phyloP scores from a whole-genome alignment of 2,888 invertebrate genomes.

The Orchestes rusci region DNA sequence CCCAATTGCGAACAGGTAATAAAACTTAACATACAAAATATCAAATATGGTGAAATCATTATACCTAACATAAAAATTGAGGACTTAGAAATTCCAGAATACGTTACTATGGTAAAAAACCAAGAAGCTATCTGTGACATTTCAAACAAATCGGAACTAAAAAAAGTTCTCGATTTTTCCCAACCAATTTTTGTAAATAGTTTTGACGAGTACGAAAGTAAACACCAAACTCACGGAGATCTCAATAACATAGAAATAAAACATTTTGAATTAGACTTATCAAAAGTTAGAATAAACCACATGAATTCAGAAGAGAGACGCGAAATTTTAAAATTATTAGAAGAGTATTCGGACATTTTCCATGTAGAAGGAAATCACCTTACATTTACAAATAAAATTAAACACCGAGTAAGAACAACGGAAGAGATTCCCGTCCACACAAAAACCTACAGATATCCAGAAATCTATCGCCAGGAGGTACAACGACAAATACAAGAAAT shows the following conservation, averaged over 20 bases:
- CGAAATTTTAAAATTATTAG: neutral
- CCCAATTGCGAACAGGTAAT: no score
- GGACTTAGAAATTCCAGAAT: no score
- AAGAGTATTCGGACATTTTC: neutral
- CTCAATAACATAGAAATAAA: neutral
- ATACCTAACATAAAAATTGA: no score
- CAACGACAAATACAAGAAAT: constrained; percentile 5
- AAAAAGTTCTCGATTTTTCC: no score
- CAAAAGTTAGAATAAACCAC: neutral
- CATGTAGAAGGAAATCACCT: no score
- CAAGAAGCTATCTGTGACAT: no score
- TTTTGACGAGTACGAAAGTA: neutral
- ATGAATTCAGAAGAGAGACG: neutral
- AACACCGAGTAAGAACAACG: constrained; percentile 4
- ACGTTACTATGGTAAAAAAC: no score
- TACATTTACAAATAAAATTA: constrained; percentile 3
- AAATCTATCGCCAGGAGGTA: constrained; percentile 1
- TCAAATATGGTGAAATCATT: no score
- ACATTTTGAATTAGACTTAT: neutral
- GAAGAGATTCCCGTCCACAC: constrained; percentile 3
- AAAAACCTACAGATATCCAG: constrained; percentile 4
- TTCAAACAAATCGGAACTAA: no score
- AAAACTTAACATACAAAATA: no score
- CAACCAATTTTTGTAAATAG: constrained; percentile 13
- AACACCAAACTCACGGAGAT: neutral